Conservation (phyloP, 2,888 invertebrate genomes). For the Zhuqinia jingwanae region DNA sequence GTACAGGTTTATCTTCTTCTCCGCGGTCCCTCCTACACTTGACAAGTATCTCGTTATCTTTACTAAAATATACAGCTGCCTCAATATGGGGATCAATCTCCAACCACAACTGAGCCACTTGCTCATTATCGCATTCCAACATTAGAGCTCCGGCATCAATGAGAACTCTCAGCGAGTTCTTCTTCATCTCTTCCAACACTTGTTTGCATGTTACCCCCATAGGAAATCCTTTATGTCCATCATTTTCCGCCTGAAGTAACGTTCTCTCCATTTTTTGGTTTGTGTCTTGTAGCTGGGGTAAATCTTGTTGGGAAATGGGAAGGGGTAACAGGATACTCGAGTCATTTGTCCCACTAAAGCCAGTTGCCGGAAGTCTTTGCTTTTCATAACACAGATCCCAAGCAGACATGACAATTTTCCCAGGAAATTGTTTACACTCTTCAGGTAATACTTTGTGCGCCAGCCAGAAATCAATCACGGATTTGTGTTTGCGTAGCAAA, state of each 20-base stretch:
- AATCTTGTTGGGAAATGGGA: constrained; percentile 64
- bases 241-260: constrained; percentile 52
- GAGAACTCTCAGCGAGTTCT: neutral
- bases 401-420: constrained; percentile 67
- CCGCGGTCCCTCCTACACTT: constrained; percentile 11
- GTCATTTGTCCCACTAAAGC: constrained; percentile 76
- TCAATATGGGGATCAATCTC: constrained; percentile 2
- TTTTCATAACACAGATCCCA: constrained; percentile 68
- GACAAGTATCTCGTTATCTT: constrained; percentile 59
- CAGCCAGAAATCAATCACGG: constrained; percentile 70
- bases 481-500: constrained; percentile 16
- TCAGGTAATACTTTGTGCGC: constrained; percentile 61
- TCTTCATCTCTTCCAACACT: constrained; percentile 56
- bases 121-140: constrained; percentile 66
- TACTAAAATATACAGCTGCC: constrained; percentile 72
- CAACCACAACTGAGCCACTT: constrained; percentile 72
- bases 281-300: constrained; percentile 52
- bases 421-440: constrained; percentile 70
- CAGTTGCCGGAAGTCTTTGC: constrained; percentile 28
- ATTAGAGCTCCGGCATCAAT: constrained; percentile 73
- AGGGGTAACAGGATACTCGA: constrained; percentile 63
- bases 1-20: neutral
- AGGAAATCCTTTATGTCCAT: neutral
- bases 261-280: constrained; percentile 56
- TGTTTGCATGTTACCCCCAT: constrained; percentile 21